A percentile compares a stretch with the other conserved stretches of the same genome.
Evolutionary conservation across 2,113 vertebrate species (phyloP).

Genomic region (Turnix velox): DNA sequence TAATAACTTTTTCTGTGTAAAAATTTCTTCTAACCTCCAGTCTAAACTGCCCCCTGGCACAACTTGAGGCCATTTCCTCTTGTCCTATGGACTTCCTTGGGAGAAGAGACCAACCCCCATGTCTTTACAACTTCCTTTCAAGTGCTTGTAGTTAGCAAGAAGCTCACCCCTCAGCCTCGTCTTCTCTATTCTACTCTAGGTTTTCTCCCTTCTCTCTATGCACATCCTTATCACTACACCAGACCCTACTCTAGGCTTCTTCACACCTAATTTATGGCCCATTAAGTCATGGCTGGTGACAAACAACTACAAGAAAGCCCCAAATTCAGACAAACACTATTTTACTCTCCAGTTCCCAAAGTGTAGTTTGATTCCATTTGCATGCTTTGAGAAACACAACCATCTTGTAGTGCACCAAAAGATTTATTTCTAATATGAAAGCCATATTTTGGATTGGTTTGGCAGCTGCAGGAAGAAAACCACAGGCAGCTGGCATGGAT

Average conservation of each 20-base stretch:
- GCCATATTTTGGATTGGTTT: not conserved
- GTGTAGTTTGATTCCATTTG: not conserved
- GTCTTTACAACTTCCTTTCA: no score
- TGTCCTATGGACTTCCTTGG: no score
- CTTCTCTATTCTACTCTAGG: no score
- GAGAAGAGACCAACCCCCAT: no score
- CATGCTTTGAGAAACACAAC: not conserved
- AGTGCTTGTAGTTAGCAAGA: no score
- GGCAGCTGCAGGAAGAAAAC: conserved; percentile 6
- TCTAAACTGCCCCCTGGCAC: no score
- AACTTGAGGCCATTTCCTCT: no score
- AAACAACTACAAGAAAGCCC: not conserved
- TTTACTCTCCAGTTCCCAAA: not conserved
- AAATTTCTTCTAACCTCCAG: no score
- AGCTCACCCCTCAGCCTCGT: no score
- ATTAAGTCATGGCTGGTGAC: not conserved
- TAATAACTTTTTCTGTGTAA: no score
- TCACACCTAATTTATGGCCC: no score
- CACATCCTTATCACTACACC: not conserved
- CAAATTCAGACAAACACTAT: not conserved
- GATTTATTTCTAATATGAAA: conserved; percentile 39
- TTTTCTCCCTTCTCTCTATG: not conserved
- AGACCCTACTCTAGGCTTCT: not conserved
- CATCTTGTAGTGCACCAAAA: not conserved
- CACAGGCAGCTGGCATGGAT: conserved; percentile 35